A percentile compares a stretch with the other conserved stretches of the same genome.
These are phyloP conservation scores for Drosophila mercatorum DNA, from an alignment of 2,888 invertebrate species.

Conservation along the genomic window DNA sequence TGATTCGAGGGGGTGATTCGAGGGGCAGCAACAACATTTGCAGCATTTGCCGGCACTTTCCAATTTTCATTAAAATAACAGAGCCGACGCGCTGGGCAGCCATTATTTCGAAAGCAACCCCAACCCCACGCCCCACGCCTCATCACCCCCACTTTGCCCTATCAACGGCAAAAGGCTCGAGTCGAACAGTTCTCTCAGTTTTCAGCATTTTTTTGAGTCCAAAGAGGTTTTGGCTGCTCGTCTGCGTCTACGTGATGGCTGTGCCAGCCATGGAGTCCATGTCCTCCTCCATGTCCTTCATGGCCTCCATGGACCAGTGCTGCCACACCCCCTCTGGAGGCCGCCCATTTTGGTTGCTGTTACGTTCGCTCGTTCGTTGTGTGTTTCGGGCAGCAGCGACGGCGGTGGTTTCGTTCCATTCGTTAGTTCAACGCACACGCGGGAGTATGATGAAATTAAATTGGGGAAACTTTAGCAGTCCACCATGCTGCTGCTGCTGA, in stretches of 20 bases:
- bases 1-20: conserved; percentile 28
- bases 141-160: conserved; percentile 31
- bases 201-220: conserved; percentile 1
- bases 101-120: conserved; percentile 51
- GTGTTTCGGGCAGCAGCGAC: conserved; percentile 15
- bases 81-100: conserved; percentile 61
- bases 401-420: conserved; percentile 64
- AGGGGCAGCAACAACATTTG: conserved; percentile 25
- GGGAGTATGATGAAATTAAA: conserved; percentile 82
- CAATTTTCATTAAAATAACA: conserved; percentile 83
- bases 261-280: conserved; percentile 46
- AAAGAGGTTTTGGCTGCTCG: conserved; percentile 26
- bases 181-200: conserved; percentile 16
- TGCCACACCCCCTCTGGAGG: conserved; percentile 12
- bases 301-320: conserved; percentile 28
- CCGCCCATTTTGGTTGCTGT: conserved; percentile 12
- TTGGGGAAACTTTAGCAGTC: conserved; percentile 82
- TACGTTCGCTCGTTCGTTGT: conserved; percentile 34
- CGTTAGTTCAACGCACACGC: conserved; percentile 79
- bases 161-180: conserved; percentile 41
- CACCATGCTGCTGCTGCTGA: conserved; percentile 6
- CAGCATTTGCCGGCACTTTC: conserved; percentile 74
- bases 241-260: conserved; percentile 72
- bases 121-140: not conserved
- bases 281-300: conserved; percentile 19